Evolutionary conservation across 2,797 vertebrate genomes (phyloP).

Genomic region (Sebastes cheni): DNA sequence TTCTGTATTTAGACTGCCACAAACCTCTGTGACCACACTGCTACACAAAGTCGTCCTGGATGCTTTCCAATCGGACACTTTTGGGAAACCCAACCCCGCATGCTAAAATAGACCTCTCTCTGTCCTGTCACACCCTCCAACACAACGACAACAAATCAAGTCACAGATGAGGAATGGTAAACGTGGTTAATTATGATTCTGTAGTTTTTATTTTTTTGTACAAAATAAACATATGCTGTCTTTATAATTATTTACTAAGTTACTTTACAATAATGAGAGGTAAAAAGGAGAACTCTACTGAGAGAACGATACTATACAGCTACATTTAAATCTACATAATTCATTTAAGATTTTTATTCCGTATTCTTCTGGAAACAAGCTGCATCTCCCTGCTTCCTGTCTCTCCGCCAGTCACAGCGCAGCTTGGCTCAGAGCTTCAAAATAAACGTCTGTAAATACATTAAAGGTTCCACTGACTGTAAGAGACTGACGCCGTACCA

Average conservation of each 20-base stretch:
- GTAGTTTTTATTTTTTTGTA: conserved; percentile 66
- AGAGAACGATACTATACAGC: conserved; percentile 63
- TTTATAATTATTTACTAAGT: conserved; percentile 76
- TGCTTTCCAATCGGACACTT: conserved; percentile 12
- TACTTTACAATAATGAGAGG: conserved; percentile 76
- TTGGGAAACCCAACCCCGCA: conserved; percentile 6
- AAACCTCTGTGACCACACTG: background rate
- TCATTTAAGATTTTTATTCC: conserved; percentile 35
- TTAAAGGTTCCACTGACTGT: conserved; percentile 61
- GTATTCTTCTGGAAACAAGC: conserved; percentile 51
- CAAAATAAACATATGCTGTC: conserved; percentile 76
- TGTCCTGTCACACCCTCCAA: conserved; percentile 11
- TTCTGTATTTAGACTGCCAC: background rate
- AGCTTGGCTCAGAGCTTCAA: conserved; percentile 66
- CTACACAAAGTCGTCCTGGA: background rate
- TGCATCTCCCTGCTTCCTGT: conserved; percentile 40
- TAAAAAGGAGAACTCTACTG: conserved; percentile 70
- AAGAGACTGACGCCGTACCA: conserved; percentile 46
- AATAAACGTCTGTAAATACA: conserved; percentile 62
- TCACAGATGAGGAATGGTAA: conserved; percentile 71
- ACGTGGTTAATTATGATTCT: conserved; percentile 67
- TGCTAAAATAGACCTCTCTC: conserved; percentile 22
- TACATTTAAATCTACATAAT: conserved; percentile 70
- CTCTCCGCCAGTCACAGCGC: conserved; percentile 42
- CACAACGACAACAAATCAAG: conserved; percentile 57